Conservation (phyloP, 2,113 vertebrate genomes). For the Crotalus helleri region DNA sequence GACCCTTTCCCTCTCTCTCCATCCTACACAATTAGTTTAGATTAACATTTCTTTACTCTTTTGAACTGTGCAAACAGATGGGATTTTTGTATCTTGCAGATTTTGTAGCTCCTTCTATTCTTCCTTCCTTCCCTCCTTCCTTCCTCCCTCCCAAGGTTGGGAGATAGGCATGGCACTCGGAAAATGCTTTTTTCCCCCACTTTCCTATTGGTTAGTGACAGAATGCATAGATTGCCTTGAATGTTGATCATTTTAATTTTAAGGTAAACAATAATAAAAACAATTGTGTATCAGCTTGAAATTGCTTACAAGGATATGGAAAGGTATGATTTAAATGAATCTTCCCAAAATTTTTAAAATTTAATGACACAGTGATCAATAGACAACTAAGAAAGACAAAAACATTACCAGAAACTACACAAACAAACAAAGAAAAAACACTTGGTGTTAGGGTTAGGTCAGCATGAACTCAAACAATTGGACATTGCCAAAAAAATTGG, state of each 20-base stretch:
- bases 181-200: not conserved
- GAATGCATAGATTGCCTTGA: not conserved
- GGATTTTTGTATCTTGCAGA: not conserved
- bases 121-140: not conserved
- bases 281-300: not conserved
- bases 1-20: not conserved
- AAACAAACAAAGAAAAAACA: too few species aligned
- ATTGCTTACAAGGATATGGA: not conserved
- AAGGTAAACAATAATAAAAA: not conserved
- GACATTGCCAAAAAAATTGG: too few species aligned
- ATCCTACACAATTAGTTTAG: not conserved
- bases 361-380: too few species aligned
- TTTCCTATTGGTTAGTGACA: not conserved
- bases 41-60: not conserved
- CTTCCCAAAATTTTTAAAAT: too few species aligned
- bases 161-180: not conserved
- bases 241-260: not conserved
- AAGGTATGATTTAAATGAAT: not conserved
- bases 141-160: not conserved
- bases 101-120: not conserved
- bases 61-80: not conserved
- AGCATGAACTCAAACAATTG: too few species aligned
- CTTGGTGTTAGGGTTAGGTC: too few species aligned
- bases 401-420: too few species aligned
- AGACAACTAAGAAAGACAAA: too few species aligned